Evolutionary conservation across 2,888 invertebrate genomes (phyloP).

Genomic region (Agonopterix subpropinquella): DNA sequence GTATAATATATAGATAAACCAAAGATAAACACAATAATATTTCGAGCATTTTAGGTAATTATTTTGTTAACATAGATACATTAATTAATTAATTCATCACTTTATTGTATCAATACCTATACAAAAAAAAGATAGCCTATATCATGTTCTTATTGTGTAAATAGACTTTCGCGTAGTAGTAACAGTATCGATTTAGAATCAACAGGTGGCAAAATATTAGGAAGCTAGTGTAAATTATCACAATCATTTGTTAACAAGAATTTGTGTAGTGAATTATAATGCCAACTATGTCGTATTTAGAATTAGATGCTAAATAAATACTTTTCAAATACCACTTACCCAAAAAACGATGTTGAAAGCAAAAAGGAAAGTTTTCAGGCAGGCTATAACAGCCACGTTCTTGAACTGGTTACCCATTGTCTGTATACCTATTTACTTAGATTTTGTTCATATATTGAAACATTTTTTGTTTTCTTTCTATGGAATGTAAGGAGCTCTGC

Average conservation of each 20-base stretch:
- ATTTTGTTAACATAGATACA: no score
- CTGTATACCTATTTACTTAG: slow-evolving; percentile 4
- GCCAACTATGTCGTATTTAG: not conserved
- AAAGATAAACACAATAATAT: no score
- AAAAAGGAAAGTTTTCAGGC: slow-evolving; percentile 86
- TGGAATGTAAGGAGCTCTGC: slow-evolving; percentile 4
- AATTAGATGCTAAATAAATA: no score
- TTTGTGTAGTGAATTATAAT: no score
- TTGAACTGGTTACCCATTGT: slow-evolving; percentile 83
- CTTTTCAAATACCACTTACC: slow-evolving; percentile 73
- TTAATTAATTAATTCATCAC: no score
- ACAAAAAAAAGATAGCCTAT: no score
- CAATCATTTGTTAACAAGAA: not conserved
- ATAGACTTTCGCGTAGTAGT: no score
- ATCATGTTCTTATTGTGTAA: no score
- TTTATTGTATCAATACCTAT: no score
- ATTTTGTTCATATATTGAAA: not conserved
- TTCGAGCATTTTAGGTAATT: no score
- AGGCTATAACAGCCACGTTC: slow-evolving; percentile 84
- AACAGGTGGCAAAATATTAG: not conserved
- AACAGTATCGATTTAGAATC: not conserved
- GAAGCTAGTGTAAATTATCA: no score
- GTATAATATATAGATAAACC: no score
- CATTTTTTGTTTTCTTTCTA: not conserved
- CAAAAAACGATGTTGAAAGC: slow-evolving; percentile 87